Conservation (phyloP, 2,113 vertebrate genomes). For the Cyphomyrus plagiostoma region DNA sequence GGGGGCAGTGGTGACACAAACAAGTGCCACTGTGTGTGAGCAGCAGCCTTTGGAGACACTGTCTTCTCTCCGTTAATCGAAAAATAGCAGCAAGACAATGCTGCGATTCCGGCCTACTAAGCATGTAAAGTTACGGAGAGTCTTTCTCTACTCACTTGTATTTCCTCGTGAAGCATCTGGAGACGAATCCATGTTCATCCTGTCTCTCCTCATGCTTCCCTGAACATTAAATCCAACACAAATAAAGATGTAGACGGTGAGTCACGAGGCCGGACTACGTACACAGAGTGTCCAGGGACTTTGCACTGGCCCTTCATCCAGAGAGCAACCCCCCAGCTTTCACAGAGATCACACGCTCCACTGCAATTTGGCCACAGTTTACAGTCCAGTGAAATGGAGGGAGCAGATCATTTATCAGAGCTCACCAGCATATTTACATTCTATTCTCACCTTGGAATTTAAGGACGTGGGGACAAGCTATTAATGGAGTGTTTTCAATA, state of each 20-base stretch:
- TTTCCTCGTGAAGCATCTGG: slow-evolving; percentile 58
- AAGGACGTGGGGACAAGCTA: background rate
- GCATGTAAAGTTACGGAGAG: background rate
- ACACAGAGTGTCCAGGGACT: background rate
- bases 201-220: slow-evolving; percentile 59
- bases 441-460: background rate
- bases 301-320: background rate
- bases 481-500: background rate
- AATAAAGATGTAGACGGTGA: background rate
- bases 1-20: background rate
- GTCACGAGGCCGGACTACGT: background rate
- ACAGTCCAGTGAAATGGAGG: background rate
- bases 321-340: background rate
- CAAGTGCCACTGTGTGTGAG: background rate
- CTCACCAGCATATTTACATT: background rate
- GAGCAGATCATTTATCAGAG: background rate
- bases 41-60: background rate
- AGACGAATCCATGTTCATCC: slow-evolving; percentile 53
- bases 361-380: background rate
- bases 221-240: slow-evolving; percentile 28
- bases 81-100: no score
- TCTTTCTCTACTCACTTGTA: slow-evolving; percentile 51
- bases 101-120: background rate
- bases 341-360: background rate
- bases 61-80: background rate